These are phyloP conservation scores for Philonicus albiceps DNA, from an alignment of 2,888 invertebrate genomes.

Conservation along the genomic window DNA sequence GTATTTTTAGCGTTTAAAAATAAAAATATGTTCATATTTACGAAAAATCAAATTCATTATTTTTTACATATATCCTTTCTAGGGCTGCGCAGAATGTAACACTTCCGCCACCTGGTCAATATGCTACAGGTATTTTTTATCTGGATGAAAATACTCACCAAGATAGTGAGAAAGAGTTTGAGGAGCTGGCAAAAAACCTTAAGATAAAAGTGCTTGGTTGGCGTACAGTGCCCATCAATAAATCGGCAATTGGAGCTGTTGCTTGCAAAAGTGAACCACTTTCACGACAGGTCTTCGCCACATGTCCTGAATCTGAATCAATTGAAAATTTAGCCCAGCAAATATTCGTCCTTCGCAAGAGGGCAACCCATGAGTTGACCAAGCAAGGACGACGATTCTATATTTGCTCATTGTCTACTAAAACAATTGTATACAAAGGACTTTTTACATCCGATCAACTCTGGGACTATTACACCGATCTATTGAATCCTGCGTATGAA, in stretches of 20 bases:
- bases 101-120: constrained; percentile 86
- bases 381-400: constrained; percentile 91
- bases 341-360: constrained; percentile 93
- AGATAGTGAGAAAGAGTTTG: constrained; percentile 82
- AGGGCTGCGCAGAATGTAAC: constrained; percentile 83
- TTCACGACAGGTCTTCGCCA: constrained; percentile 93
- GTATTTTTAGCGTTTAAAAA: too few species aligned
- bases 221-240: constrained; percentile 92
- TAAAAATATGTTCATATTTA: background rate
- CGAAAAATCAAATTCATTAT: background rate
- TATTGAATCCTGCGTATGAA: constrained; percentile 80
- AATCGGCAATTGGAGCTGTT: constrained; percentile 85
- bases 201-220: constrained; percentile 87
- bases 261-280: constrained; percentile 94
- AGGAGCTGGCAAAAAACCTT: constrained; percentile 80
- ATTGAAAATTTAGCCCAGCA: constrained; percentile 65
- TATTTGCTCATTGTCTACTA: constrained; percentile 91
- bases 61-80: constrained; percentile 51
- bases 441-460: constrained; percentile 92
- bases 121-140: constrained; percentile 97
- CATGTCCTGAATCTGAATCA: constrained; percentile 66
- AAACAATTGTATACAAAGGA: constrained; percentile 96
- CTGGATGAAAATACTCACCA: constrained; percentile 84
- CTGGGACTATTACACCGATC: constrained; percentile 80
- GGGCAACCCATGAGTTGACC: constrained; percentile 87